A percentile compares a stretch with the other conserved stretches of the same genome.
Evolutionary conservation across 2,797 vertebrate species (phyloP).

Genomic region (Rhynchotus rufescens): DNA sequence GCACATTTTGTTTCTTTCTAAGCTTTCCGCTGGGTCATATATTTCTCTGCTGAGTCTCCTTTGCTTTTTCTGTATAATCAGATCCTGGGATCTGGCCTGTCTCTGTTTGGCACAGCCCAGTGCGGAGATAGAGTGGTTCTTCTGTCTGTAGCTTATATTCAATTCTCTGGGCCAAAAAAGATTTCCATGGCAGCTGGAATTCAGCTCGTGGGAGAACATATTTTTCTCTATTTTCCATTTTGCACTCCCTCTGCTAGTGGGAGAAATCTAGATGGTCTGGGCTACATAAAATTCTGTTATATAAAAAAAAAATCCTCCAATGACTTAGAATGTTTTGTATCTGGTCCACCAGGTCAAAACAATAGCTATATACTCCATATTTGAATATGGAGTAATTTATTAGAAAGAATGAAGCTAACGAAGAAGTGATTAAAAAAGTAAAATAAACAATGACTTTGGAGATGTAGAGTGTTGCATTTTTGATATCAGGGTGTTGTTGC

Average conservation of each 20-base stretch:
- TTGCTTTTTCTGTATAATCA: slow-evolving; percentile 6
- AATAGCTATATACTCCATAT: not conserved
- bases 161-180: slow-evolving; percentile 25
- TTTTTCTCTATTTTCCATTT: not conserved
- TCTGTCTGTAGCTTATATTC: not conserved
- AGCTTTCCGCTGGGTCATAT: not conserved
- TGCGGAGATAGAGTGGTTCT: not conserved
- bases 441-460: not conserved
- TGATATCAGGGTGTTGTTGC: not conserved
- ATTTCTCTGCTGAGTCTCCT: not conserved
- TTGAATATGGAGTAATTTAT: not conserved
- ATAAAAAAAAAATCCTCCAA: not conserved
- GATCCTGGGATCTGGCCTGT: not conserved
- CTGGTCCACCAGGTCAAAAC: not conserved
- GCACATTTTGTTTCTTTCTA: not conserved
- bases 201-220: slow-evolving; percentile 20
- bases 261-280: not conserved
- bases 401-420: not conserved
- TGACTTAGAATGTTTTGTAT: not conserved
- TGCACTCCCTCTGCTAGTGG: not conserved
- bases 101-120: not conserved
- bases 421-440: not conserved
- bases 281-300: not conserved
- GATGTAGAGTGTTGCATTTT: not conserved
- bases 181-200: slow-evolving; percentile 20